These are phyloP conservation scores for Patella depressa DNA, from an alignment of 2,888 invertebrate genomes.

Conservation along the genomic window DNA sequence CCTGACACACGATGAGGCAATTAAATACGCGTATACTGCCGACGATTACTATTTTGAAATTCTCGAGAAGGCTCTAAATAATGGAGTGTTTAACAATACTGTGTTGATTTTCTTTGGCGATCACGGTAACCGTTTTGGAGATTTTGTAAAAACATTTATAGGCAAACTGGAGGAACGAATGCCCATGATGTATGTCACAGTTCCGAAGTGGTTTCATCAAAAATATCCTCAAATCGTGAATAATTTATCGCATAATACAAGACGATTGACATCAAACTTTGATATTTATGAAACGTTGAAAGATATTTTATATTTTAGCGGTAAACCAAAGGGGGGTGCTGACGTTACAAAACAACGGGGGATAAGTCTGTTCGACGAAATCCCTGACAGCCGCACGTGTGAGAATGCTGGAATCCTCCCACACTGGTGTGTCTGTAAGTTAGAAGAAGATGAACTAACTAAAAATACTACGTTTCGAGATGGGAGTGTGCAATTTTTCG, in stretches of 20 bases:
- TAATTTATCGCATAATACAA: constrained; percentile 79
- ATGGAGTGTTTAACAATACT: constrained; percentile 44
- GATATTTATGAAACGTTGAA: constrained; percentile 85
- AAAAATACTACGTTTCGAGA: no score
- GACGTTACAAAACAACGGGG: constrained; percentile 30
- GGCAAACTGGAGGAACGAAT: constrained; percentile 84
- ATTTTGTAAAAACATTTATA: constrained; percentile 85
- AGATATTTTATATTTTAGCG: constrained; percentile 74
- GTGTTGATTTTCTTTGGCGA: constrained; percentile 78
- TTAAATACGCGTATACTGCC: constrained; percentile 83
- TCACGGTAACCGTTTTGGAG: constrained; percentile 90
- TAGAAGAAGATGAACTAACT: not conserved
- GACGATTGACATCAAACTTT: constrained; percentile 82
- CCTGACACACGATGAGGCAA: constrained; percentile 86
- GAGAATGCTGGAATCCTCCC: constrained; percentile 81
- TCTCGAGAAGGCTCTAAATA: constrained; percentile 74
- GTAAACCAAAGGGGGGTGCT: not conserved
- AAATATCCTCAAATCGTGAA: constrained; percentile 77
- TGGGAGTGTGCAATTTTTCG: no score
- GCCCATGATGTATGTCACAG: constrained; percentile 81
- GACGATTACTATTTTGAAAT: constrained; percentile 73
- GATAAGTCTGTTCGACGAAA: constrained; percentile 81
- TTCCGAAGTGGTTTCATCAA: constrained; percentile 81
- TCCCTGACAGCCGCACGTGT: constrained; percentile 82
- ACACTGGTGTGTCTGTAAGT: constrained; percentile 71